These are phyloP conservation scores for Hyposmocoma kahamanoa DNA, from an alignment of 1,140 invertebrate species.

Conservation along the genomic window DNA sequence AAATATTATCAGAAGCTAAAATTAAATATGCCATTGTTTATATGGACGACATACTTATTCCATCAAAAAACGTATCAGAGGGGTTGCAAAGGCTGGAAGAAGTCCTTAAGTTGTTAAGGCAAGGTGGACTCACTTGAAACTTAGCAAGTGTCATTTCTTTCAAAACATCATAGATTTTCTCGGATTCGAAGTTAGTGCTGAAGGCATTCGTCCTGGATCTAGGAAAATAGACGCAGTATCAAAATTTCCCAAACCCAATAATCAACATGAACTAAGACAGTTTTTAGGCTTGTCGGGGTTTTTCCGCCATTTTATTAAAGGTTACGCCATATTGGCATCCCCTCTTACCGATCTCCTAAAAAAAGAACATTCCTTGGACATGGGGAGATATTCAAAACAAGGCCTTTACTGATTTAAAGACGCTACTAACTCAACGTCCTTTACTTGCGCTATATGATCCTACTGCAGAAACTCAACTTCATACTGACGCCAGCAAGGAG, in stretches of 20 bases:
- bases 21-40: constrained; percentile 1
- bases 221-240: constrained; percentile 10
- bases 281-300: constrained; percentile 34
- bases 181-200: constrained; percentile 17
- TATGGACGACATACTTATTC: constrained; percentile 29
- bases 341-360: constrained; percentile 29
- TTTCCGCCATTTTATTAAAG: constrained; percentile 28
- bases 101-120: constrained; percentile 23
- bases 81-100: constrained; percentile 6
- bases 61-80: constrained; percentile 2
- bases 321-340: constrained; percentile 25
- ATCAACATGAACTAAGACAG: constrained; percentile 26
- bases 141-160: constrained; percentile 18
- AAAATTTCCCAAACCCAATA: constrained; percentile 18
- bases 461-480: constrained; percentile 22
- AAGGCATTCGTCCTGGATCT: background rate
- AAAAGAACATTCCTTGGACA: constrained; percentile 24
- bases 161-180: constrained; percentile 13
- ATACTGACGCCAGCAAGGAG: constrained; percentile 6
- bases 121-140: too few relatives aligned
- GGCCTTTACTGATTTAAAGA: constrained; percentile 4
- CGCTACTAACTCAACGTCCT: constrained; percentile 13
- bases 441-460: constrained; percentile 31
- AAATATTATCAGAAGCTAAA: constrained; percentile 13
- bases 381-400: constrained; percentile 31